Evolutionary conservation across 2,797 vertebrate genomes (phyloP), one percentile per base, ranked within the genome.

Genomic region (Lerista edwardsae): DNA sequence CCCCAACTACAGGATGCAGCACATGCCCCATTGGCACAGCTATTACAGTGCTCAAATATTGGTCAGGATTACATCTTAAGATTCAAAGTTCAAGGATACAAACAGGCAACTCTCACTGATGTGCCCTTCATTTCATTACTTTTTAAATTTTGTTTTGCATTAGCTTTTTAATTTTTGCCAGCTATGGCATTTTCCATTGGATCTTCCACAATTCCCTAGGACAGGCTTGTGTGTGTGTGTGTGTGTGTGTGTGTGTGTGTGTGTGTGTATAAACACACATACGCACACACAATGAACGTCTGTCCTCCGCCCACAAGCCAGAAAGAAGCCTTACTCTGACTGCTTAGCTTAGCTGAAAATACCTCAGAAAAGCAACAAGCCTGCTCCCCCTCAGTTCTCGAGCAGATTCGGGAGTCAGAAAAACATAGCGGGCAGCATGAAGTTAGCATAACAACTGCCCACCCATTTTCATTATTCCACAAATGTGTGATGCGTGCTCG

Each of bases 391-490:
- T 78, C 75, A 25, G 31, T 75, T 87, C 82, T 89, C 79, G 82
- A 91, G 88, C 87, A 92, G 90, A 91, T 90, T 90, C 75, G 84
- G 79, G 51, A 91, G 69, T 89, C 90, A 81, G 89, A 91, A 93
- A 94, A 93, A 88, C 84, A 92, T 90, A 86, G 65, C 27, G 0
- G 88, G 88, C 91, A 92, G 91, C 91, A 93, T 77, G 83, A 91
- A 90, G 93, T 94, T 92, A 91, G 89, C 84, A 64, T 94, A 94
- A 94, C 93, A 93, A 93, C 93, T 91, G 92, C 94, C 94, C 94
- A 94, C 94, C 94, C 93, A 76, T 92, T 87, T 93, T 92, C 91
- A 93, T 94, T 95, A 93, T 94, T 94, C 89, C 94, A 91, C 91
- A 92, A 94, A 94, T 93, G 93, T 94, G 93, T 89, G 93, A 93